Percentiles rank a stretch among this genome's conserved stretches.
Conservation (phyloP, 2,113 vertebrate genomes). For the Sula dactylatra region DNA sequence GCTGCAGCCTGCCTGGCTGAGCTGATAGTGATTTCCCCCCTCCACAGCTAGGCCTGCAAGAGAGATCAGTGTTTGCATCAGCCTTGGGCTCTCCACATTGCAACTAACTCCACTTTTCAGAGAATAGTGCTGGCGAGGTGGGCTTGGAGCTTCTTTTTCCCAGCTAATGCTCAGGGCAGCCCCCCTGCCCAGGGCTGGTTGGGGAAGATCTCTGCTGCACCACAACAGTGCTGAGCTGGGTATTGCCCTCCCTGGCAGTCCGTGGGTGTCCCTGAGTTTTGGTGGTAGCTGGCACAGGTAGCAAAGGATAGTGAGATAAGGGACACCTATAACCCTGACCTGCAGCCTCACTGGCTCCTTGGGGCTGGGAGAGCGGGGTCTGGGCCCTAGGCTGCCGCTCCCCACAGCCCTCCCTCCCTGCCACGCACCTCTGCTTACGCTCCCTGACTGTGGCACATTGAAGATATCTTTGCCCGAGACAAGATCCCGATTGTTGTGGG, state of each 20-base stretch:
- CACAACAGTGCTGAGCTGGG: neutral
- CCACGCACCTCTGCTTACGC: fast-evolving
- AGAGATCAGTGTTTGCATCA: neutral
- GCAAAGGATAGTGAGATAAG: neutral
- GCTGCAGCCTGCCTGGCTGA: neutral
- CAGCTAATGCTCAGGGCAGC: neutral
- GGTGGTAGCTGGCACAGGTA: neutral
- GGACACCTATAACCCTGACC: neutral
- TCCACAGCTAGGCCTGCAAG: neutral
- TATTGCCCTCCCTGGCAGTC: neutral
- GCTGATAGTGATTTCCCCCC: neutral
- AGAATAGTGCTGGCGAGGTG: neutral
- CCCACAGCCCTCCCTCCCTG: neutral
- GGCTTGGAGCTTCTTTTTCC: neutral
- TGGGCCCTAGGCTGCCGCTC: neutral
- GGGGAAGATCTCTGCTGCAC: neutral
- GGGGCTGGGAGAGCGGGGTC: neutral
- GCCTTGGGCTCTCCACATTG: neutral
- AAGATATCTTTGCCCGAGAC: conserved; percentile 85
- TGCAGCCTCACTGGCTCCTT: neutral
- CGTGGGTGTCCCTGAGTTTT: neutral
- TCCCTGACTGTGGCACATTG: conserved; percentile 86
- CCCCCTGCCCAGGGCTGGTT: neutral
- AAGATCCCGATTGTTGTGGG: conserved; percentile 93
- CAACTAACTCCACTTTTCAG: neutral